These are phyloP conservation scores for Sebastes itinus DNA, from an alignment of 2,797 vertebrate species.

Conservation along the genomic window DNA sequence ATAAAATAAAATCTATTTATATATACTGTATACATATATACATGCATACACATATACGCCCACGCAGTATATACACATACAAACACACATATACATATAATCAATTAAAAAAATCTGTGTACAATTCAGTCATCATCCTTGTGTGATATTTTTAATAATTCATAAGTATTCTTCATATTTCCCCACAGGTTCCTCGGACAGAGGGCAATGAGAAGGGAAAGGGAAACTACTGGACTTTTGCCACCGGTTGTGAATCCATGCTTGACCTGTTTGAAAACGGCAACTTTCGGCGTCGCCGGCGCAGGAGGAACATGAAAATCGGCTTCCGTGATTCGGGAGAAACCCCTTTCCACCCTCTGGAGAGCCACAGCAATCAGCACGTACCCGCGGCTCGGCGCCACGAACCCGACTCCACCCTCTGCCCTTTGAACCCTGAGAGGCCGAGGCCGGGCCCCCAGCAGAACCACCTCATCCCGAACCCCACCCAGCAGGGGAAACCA, in stretches of 20 bases:
- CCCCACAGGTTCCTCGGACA: slow-evolving; percentile 89
- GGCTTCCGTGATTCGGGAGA: slow-evolving; percentile 84
- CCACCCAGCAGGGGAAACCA: slow-evolving; percentile 78
- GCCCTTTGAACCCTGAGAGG: slow-evolving; percentile 72
- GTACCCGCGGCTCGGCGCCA: slow-evolving; percentile 45
- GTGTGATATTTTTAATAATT: not conserved
- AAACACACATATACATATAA: too few species aligned
- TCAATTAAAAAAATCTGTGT: too few species aligned
- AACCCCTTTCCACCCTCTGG: slow-evolving; percentile 72
- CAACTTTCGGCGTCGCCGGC: slow-evolving; percentile 91
- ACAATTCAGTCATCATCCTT: too few species aligned
- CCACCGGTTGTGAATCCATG: slow-evolving; percentile 95
- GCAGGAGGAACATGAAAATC: slow-evolving; percentile 88
- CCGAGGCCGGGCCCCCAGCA: slow-evolving; percentile 67
- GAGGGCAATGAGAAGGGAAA: slow-evolving; percentile 97
- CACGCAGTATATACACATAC: too few species aligned
- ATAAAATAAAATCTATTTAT: too few species aligned
- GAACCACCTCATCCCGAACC: slow-evolving; percentile 46
- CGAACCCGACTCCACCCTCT: slow-evolving; percentile 79
- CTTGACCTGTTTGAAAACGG: slow-evolving; percentile 98
- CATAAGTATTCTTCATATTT: not conserved
- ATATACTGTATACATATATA: too few species aligned
- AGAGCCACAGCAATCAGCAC: slow-evolving; percentile 69
- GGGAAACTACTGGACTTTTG: slow-evolving; percentile 97
- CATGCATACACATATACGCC: too few species aligned